Evolutionary conservation across 2,113 vertebrate species (phyloP).

Genomic region (Hyaena hyaena): DNA sequence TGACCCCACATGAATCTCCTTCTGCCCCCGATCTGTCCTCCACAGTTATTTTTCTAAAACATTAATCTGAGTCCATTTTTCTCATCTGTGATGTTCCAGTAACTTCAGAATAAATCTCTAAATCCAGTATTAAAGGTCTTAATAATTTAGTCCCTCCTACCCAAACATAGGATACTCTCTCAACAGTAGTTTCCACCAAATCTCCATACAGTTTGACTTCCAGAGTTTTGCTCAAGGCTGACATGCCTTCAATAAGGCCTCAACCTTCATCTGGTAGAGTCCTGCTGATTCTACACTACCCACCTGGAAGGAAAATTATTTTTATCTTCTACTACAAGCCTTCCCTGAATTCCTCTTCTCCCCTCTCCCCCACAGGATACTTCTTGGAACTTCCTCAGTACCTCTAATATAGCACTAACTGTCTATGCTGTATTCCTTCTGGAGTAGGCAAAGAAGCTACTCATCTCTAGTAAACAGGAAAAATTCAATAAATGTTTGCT

Average conservation of each 20-base stretch:
- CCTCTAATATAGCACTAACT: background rate
- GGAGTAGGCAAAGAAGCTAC: background rate
- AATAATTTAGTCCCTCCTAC: background rate
- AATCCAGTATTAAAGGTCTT: background rate
- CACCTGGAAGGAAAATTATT: background rate
- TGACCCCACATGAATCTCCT: background rate
- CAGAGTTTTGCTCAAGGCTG: background rate
- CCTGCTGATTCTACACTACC: background rate
- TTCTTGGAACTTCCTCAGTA: background rate
- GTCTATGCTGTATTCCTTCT: background rate
- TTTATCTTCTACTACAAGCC: background rate
- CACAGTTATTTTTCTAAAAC: constrained; percentile 8
- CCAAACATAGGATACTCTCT: background rate
- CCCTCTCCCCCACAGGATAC: background rate
- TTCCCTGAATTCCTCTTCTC: background rate
- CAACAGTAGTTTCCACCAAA: background rate
- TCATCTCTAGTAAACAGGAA: constrained; percentile 13
- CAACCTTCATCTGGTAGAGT: background rate
- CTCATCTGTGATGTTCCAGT: background rate
- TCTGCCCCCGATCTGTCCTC: background rate
- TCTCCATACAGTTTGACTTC: background rate
- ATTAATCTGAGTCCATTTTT: background rate
- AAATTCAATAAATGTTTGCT: constrained; percentile 11
- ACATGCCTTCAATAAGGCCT: background rate
- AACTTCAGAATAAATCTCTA: constrained; percentile 28